Base-by-base conservation (phyloP, 2,113 vertebrate species). In the Martes martes region DNA sequence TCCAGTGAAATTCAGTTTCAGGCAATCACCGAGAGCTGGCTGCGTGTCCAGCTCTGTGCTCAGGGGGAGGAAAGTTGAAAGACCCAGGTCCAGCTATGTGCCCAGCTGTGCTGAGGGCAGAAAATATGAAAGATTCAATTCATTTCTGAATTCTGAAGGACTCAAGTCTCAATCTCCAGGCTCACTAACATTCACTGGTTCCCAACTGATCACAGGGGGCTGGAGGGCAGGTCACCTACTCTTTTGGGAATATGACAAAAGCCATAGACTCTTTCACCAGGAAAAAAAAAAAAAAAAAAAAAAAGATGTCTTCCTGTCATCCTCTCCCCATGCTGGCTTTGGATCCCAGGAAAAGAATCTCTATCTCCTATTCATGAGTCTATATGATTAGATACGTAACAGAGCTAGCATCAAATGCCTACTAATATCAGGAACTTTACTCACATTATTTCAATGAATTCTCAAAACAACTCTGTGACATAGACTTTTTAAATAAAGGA, bases 21-120 rank as follows among this genome's bases (percentile, higher is more conserved):
- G 0, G 2, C 52, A 26, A 8, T n/a, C 13, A 13, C 2, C 2
- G n/a, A 61, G 31, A 71, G 39, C 16, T 4, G 11, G 39, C 28
- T 73, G 11, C 26, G 7, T 57, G 50, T 23, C 63, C 45, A 50
- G 42, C 45, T 52, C 63, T 24, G 13, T 50, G 63, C 63, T 52
- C 31, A 52, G 63, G 28, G 39, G 39, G 14, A 61, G 10, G 57
- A 63, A 61, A 28, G 36, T 3, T 83, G 9, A 82, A 39, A 39
- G 24, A 28, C 81, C 7, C 36, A 19, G 14, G 26, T 52, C 59
- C 11, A 14, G 71, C 74, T 47, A 9, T n/a, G 21, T 55, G 26
- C n/a, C 52, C 18, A 6, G 52, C 31, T 36, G 6, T 57, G 55
- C 57, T n/a, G 45, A 65, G 61, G 50, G 33, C 42, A 90, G 52